Percentiles rank a stretch among this genome's conserved stretches.
Evolutionary conservation across 2,888 invertebrate species (phyloP).

Genomic region (Melangyna quadrimaculata): DNA sequence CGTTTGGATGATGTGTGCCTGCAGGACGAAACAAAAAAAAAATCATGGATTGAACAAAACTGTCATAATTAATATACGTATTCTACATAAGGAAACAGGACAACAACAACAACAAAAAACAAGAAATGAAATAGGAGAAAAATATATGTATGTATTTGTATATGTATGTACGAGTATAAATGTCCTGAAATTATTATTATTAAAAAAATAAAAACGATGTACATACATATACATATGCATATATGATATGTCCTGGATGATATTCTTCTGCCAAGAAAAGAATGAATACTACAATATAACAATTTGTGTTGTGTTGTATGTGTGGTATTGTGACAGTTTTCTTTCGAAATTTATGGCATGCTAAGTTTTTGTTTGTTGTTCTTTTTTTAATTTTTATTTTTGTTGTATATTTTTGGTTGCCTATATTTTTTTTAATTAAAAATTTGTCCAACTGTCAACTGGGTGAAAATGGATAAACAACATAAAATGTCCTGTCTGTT

Average conservation of each 20-base stretch:
- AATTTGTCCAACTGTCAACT: slow-evolving; percentile 72
- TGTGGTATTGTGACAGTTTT: slow-evolving; percentile 21
- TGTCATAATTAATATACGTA: slow-evolving; percentile 61
- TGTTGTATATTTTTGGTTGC: slow-evolving; percentile 1
- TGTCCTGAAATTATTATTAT: slow-evolving; percentile 38
- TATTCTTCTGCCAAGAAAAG: slow-evolving; percentile 7
- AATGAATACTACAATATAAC: neutral
- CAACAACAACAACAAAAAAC: neutral
- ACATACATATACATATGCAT: slow-evolving; percentile 36
- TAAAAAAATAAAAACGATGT: slow-evolving; percentile 1
- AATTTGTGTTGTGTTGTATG: neutral
- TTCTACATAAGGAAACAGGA: slow-evolving; percentile 10
- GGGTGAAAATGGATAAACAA: slow-evolving; percentile 72
- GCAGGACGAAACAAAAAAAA: slow-evolving; percentile 67
- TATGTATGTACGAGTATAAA: no score
- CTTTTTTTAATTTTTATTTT: slow-evolving; percentile 19
- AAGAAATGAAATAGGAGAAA: neutral
- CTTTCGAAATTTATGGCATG: slow-evolving; percentile 55
- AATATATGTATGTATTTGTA: neutral
- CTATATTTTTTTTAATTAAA: slow-evolving; percentile 73
- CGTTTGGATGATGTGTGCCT: slow-evolving; percentile 80
- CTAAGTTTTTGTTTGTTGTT: slow-evolving; percentile 14
- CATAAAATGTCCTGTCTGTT: slow-evolving; percentile 55
- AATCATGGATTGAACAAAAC: slow-evolving; percentile 20
- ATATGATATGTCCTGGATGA: slow-evolving; percentile 47